Evolutionary conservation across 2,113 vertebrate genomes (phyloP), one percentile per base, ranked within the genome.

Genomic region (Cromileptes altivelis): DNA sequence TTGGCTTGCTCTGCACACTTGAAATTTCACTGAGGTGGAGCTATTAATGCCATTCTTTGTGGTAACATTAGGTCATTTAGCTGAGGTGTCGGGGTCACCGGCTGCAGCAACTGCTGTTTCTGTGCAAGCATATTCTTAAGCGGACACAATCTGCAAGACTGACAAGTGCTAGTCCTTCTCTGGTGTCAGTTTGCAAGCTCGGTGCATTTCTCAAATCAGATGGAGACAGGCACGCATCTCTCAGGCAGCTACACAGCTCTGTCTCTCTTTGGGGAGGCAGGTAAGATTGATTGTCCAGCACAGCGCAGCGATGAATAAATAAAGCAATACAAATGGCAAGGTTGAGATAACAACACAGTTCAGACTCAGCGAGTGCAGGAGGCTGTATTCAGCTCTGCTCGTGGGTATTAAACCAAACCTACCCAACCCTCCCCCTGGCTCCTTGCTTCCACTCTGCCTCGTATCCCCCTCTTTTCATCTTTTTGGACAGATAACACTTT

Each of bases 31-130:
- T 90, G 88, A 92, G 89, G 85, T 91, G 82, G 92, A 85, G 82
- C 88, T 76, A 91, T 94, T 94, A 92, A 91, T 91, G 89, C 89
- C 42, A 57, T 80, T 89, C 89, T 93, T 86, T 92, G 81, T 92
- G 94, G 93, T 91, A 93, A 91, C 92, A 91, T 93, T 89, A 91
- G 92, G 86, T 85, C 88, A 92, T 94, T 94, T 86, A 86, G 79
- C 75, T 8, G 73, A 85, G 88, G 77, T 68, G 77, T 78, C 45
- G 78, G 50, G 75, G 81, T 88, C 80, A 49, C 57, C 57, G 8
- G 56, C 70, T 69, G 82, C 85, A 70, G 88, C 90, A 92, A 84
- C 93, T 89, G 89, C 82, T 83, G 63, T 81, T 86, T 87, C 75
- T 80, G 53, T 80, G 84, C 70, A 70, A 77, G 84, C 81, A 67